Conservation (phyloP, 2,113 vertebrate genomes). For the Hucho hucho region DNA sequence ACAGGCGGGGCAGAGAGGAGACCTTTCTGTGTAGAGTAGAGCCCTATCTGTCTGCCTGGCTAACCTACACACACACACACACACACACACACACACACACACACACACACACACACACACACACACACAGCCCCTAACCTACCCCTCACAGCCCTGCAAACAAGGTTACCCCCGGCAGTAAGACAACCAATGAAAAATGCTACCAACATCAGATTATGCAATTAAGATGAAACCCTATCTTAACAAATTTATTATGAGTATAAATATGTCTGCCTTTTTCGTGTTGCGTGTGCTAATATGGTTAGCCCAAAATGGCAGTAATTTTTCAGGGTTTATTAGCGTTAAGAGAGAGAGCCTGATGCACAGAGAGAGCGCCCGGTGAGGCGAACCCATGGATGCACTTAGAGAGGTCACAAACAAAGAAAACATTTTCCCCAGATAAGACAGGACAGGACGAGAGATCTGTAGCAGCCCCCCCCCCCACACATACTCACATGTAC, state of each 20-base stretch:
- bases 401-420: too few species aligned
- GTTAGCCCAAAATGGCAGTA: conserved; percentile 55
- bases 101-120: conserved; percentile 11
- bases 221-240: conserved; percentile 56
- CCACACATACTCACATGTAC: too few species aligned
- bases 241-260: conserved; percentile 60
- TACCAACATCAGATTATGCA: conserved; percentile 31
- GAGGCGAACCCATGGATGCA: neutral
- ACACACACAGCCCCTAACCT: neutral
- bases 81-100: neutral
- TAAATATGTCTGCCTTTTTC: conserved; percentile 60
- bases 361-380: too few species aligned
- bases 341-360: neutral
- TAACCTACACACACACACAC: conserved; percentile 31
- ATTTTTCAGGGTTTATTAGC: conserved; percentile 55
- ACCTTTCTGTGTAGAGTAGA: conserved; percentile 29
- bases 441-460: too few species aligned
- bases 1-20: neutral
- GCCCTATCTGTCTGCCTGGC: conserved; percentile 44
- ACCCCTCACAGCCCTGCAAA: conserved; percentile 35
- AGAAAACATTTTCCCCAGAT: too few species aligned
- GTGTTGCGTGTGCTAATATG: conserved; percentile 51
- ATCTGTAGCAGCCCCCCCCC: too few species aligned
- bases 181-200: conserved; percentile 46
- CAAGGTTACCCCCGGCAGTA: conserved; percentile 37